Conservation (phyloP, 2,797 vertebrate species). For the Paramormyrops hopkinsi region DNA sequence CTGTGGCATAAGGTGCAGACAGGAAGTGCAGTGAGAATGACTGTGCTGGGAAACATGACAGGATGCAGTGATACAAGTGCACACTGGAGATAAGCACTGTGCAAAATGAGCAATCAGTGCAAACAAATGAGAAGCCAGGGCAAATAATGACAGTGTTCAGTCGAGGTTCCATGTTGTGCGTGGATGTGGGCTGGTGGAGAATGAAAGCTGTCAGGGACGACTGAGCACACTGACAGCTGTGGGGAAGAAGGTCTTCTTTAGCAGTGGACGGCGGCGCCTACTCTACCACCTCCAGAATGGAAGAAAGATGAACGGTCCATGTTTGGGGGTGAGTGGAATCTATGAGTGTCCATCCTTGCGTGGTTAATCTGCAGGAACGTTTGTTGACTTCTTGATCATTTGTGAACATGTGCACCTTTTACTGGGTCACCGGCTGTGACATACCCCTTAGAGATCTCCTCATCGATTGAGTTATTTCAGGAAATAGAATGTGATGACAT, state of each 20-base stretch:
- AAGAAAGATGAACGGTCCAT: background rate
- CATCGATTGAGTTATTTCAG: background rate
- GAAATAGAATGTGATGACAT: constrained; percentile 24
- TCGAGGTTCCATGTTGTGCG: background rate
- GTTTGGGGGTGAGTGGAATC: background rate
- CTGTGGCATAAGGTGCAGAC: background rate
- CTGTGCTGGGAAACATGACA: background rate
- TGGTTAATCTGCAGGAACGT: background rate
- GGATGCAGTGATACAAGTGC: background rate
- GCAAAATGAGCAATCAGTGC: background rate
- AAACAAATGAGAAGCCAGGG: background rate
- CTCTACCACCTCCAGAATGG: background rate
- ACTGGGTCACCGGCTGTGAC: background rate
- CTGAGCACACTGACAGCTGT: background rate
- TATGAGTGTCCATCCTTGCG: background rate
- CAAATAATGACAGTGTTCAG: background rate
- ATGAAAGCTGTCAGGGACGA: background rate
- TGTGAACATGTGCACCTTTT: background rate
- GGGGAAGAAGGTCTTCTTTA: background rate
- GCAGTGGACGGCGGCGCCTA: background rate
- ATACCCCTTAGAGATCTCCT: constrained; percentile 4
- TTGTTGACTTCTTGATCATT: background rate
- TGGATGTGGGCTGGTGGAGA: background rate
- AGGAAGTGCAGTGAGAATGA: background rate
- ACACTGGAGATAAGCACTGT: background rate